These are phyloP conservation scores for Leptocoma aspasia DNA, from an alignment of 2,113 vertebrate genomes.

Conservation along the genomic window DNA sequence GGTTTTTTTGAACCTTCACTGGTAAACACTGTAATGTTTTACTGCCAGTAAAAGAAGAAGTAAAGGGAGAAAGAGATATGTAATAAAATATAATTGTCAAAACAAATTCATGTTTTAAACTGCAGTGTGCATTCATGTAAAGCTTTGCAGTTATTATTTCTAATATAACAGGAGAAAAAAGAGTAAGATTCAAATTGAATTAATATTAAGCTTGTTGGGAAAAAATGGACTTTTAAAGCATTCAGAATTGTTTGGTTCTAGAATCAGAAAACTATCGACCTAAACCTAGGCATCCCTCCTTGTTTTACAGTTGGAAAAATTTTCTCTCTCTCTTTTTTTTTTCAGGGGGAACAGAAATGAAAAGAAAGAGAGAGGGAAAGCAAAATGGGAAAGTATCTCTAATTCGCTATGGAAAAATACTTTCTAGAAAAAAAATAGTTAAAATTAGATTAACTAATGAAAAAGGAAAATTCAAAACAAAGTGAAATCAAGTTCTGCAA, in stretches of 20 bases:
- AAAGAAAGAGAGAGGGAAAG: neutral
- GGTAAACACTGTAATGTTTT: neutral
- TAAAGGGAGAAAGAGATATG: neutral
- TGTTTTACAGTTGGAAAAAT: neutral
- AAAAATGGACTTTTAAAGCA: neutral
- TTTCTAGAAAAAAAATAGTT: neutral
- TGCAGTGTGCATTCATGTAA: neutral
- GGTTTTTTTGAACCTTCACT: neutral
- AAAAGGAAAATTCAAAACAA: neutral
- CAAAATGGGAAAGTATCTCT: neutral
- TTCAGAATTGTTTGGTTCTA: neutral
- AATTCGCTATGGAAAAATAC: neutral
- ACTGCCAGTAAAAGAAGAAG: neutral
- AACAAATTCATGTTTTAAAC: neutral
- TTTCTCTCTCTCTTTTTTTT: neutral
- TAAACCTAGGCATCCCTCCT: neutral
- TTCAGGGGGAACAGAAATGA: neutral
- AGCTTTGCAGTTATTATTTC: neutral
- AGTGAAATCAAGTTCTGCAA: neutral
- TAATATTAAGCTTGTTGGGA: neutral
- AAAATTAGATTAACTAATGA: neutral
- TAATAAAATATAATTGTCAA: conserved; percentile 20
- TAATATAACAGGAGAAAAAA: neutral
- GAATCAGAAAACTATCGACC: neutral
- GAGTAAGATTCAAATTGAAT: neutral